A percentile compares a stretch with the other conserved stretches of the same genome.
These are phyloP conservation scores for Scytalopus superciliaris DNA, from an alignment of 2,113 vertebrate species.

Conservation along the genomic window DNA sequence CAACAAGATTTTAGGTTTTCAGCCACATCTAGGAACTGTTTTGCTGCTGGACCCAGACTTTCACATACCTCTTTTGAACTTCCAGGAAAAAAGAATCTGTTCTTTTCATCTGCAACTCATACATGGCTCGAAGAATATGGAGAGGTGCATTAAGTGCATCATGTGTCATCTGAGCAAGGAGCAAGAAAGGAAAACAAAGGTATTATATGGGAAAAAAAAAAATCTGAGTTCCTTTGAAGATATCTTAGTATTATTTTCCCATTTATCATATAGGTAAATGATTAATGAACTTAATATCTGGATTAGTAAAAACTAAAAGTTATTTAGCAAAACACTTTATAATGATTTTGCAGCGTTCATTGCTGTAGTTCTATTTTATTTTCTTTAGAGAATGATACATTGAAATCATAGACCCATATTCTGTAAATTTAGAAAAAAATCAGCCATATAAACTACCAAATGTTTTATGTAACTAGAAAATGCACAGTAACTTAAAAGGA, in stretches of 20 bases:
- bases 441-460: neutral
- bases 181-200: neutral
- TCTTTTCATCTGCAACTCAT: slow-evolving; percentile 94
- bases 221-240: neutral
- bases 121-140: slow-evolving; percentile 93
- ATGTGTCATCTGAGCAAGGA: slow-evolving; percentile 85
- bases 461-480: neutral
- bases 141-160: slow-evolving; percentile 94
- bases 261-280: neutral
- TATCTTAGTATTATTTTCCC: neutral
- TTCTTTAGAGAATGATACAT: neutral
- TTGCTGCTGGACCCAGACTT: neutral
- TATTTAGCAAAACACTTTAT: neutral
- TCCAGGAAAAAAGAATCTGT: slow-evolving; percentile 94
- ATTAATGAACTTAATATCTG: neutral
- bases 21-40: neutral
- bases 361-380: neutral
- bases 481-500: neutral
- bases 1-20: neutral
- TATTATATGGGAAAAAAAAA: neutral
- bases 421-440: neutral
- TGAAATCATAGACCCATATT: neutral
- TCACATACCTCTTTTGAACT: slow-evolving; percentile 89
- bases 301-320: neutral
- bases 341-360: neutral